phyloP scores from a whole-genome alignment of 2,888 invertebrate genomes.

The Cepaea hortensis region DNA sequence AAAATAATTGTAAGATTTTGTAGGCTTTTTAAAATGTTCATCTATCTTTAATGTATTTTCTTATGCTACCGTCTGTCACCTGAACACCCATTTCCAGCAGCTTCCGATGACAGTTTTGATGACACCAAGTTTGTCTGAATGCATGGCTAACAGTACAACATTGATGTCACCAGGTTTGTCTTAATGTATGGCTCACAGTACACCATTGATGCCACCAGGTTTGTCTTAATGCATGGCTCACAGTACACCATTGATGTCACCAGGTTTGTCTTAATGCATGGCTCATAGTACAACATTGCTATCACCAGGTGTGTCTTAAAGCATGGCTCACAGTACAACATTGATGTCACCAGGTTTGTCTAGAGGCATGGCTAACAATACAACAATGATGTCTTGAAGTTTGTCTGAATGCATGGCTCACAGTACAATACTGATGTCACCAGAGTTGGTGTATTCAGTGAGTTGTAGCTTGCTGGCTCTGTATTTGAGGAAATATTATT shows the following conservation, averaged over 20 bases:
- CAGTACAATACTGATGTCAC: constrained; percentile 60
- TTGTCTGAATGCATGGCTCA: constrained; percentile 65
- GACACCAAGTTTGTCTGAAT: constrained; percentile 48
- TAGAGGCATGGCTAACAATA: constrained; percentile 61
- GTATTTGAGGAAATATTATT: no score
- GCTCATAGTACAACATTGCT: constrained; percentile 57
- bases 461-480: neutral
- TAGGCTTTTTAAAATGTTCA: no score
- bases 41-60: neutral
- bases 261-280: constrained; percentile 67
- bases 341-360: constrained; percentile 70
- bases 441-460: constrained; percentile 63
- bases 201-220: constrained; percentile 57
- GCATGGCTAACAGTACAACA: no score
- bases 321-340: constrained; percentile 73
- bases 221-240: no score
- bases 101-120: constrained; percentile 74
- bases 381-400: constrained; percentile 64
- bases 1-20: no score
- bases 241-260: constrained; percentile 57
- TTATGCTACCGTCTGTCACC: constrained; percentile 75
- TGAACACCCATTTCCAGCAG: constrained; percentile 75
- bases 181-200: constrained; percentile 61
- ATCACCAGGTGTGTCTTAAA: constrained; percentile 70
- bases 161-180: constrained; percentile 68